phyloP scores from a whole-genome alignment of 2,113 vertebrate species.

The Oryzias curvinotus region DNA sequence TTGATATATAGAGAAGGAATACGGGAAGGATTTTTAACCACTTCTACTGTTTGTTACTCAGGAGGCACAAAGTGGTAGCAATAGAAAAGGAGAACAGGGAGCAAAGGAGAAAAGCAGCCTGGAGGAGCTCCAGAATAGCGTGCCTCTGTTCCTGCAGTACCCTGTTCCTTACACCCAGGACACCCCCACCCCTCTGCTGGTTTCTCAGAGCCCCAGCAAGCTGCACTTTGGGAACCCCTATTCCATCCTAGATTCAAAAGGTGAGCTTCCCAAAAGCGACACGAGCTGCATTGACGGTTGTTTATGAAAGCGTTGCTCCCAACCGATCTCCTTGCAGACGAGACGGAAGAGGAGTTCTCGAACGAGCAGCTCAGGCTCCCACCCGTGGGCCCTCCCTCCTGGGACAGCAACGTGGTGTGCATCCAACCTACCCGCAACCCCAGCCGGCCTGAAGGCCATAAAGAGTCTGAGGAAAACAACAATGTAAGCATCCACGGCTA shows the following conservation, averaged over 20 bases:
- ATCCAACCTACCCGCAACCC: constrained; percentile 94
- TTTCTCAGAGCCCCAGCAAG: constrained; percentile 81
- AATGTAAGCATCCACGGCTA: constrained; percentile 55
- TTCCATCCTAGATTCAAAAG: constrained; percentile 82
- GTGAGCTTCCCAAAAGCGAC: constrained; percentile 54
- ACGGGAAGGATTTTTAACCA: background rate
- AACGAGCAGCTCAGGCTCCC: constrained; percentile 91
- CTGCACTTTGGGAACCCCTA: constrained; percentile 95
- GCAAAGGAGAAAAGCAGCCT: constrained; percentile 66
- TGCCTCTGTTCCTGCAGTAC: constrained; percentile 78
- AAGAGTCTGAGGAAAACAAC: constrained; percentile 85
- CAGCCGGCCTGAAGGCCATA: constrained; percentile 90
- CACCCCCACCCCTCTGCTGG: constrained; percentile 75
- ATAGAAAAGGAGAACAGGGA: constrained; percentile 74
- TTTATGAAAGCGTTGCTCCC: background rate
- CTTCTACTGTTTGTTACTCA: constrained; percentile 48
- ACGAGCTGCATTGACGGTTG: constrained; percentile 1
- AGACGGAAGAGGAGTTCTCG: constrained; percentile 88
- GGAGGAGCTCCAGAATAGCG: constrained; percentile 70
- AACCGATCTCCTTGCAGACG: constrained; percentile 75
- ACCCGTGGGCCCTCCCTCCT: constrained; percentile 84
- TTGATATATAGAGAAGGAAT: background rate
- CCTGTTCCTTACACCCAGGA: constrained; percentile 82
- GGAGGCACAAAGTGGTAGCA: constrained; percentile 81
- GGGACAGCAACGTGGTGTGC: constrained; percentile 95